Evolutionary conservation across 2,797 vertebrate species (phyloP).

Genomic region (Fringilla coelebs): DNA sequence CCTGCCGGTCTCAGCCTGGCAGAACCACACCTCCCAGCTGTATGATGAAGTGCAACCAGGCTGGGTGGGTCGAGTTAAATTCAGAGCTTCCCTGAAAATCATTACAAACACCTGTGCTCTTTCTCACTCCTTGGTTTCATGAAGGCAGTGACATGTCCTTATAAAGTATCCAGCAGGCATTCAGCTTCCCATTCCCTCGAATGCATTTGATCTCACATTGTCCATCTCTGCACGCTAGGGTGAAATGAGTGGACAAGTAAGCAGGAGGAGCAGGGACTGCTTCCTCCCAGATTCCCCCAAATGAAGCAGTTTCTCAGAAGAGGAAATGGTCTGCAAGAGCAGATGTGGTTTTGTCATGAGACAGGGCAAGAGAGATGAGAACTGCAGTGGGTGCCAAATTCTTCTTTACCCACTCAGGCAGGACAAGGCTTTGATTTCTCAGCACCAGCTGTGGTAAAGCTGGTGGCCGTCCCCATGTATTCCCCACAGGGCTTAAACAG

Average conservation of each 20-base stretch:
- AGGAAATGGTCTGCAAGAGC: neutral
- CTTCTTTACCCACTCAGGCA: neutral
- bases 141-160: neutral
- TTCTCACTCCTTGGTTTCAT: neutral
- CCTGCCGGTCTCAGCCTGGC: neutral
- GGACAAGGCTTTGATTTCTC: neutral
- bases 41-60: neutral
- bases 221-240: neutral
- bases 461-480: accelerated
- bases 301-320: neutral
- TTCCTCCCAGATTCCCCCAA: neutral
- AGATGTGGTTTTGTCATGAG: neutral
- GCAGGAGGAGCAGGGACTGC: neutral
- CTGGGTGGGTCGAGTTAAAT: neutral
- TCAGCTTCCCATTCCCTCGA: neutral
- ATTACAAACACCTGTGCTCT: neutral
- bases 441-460: accelerated
- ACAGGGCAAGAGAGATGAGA: neutral
- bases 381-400: neutral
- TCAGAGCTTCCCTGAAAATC: neutral
- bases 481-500: neutral
- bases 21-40: neutral
- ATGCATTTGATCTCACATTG: neutral
- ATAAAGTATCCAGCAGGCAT: neutral
- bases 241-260: neutral